phyloP scores from a whole-genome alignment of 2,888 invertebrate genomes.

The Morpho deidamia region DNA sequence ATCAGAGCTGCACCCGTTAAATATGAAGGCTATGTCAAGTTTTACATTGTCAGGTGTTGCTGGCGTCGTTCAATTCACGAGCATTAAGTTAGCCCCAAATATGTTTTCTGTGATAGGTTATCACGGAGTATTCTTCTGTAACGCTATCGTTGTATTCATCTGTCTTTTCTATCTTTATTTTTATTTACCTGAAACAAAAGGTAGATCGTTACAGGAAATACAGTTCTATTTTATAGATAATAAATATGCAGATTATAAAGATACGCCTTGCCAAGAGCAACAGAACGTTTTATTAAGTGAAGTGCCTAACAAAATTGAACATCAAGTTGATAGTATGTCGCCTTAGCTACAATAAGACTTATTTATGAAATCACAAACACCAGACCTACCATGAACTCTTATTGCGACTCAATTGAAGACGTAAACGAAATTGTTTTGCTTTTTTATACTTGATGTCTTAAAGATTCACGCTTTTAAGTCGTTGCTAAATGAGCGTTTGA shows the following conservation, averaged over 20 bases:
- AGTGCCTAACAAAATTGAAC: not conserved
- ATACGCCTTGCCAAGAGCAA: not conserved
- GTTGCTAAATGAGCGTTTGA: too few relatives aligned
- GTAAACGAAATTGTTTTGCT: too few relatives aligned
- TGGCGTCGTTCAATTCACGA: conserved; percentile 23
- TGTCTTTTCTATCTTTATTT: conserved; percentile 28
- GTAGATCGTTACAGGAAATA: conserved; percentile 31
- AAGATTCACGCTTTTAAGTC: too few relatives aligned
- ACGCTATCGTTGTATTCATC: conserved; percentile 19
- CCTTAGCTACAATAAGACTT: too few relatives aligned
- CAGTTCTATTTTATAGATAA: conserved; percentile 28
- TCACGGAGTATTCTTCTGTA: conserved; percentile 29
- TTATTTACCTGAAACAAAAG: conserved; percentile 32
- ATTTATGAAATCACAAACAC: too few relatives aligned
- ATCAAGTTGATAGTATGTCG: not conserved
- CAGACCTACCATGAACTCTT: too few relatives aligned
- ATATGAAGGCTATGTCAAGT: conserved; percentile 27
- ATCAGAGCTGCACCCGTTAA: conserved; percentile 30
- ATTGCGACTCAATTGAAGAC: too few relatives aligned
- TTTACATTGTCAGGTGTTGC: conserved; percentile 21
- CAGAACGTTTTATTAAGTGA: not conserved
- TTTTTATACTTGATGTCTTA: too few relatives aligned
- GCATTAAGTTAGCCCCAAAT: conserved; percentile 23
- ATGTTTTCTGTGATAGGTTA: conserved; percentile 27
- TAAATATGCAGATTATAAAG: not conserved